Percentiles rank a stretch among this genome's conserved stretches.
Conservation (phyloP, 2,113 vertebrate genomes). For the Hippocampus guttulatus region DNA sequence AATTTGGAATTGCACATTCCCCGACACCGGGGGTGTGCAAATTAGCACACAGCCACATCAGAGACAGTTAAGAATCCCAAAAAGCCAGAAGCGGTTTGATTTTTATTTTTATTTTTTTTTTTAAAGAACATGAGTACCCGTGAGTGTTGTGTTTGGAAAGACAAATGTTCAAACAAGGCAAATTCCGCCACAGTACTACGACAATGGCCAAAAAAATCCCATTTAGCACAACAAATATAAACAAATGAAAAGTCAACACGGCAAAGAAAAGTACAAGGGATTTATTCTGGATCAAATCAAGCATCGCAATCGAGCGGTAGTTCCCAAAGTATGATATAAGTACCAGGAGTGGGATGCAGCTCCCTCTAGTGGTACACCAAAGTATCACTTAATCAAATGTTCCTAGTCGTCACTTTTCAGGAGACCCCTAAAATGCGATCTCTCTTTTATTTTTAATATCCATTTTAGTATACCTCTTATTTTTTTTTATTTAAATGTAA, state of each 20-base stretch:
- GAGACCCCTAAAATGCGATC: no score
- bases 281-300: no score
- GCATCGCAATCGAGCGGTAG: no score
- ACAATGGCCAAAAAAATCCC: background rate
- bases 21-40: slow-evolving; percentile 8
- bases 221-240: background rate
- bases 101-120: no score
- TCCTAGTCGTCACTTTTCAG: no score
- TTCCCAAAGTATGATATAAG: no score
- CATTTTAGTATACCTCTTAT: no score
- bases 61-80: background rate
- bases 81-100: background rate
- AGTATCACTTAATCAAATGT: no score
- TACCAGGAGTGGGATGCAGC: no score
- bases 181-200: background rate
- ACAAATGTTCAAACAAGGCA: background rate
- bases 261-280: background rate
- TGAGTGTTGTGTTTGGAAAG: background rate
- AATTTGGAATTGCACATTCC: slow-evolving; percentile 20
- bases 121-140: background rate
- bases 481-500: background rate
- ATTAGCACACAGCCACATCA: slow-evolving; percentile 3
- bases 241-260: background rate
- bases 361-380: no score
- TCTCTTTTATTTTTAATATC: no score